Conservation (phyloP, 35 echinoderm and acorn worm genomes). For the Ptychodera flava region DNA sequence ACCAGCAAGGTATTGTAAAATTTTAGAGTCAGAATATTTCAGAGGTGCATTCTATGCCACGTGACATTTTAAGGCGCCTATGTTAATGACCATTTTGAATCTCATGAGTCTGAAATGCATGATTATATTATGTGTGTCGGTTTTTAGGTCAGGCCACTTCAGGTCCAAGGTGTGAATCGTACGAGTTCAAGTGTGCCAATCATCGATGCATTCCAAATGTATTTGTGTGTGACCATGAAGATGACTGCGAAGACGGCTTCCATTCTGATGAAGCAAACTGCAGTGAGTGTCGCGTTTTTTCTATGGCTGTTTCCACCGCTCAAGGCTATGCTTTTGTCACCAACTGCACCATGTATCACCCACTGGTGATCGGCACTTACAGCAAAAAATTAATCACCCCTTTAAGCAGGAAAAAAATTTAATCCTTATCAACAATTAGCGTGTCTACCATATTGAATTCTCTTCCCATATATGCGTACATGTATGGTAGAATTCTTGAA, state of each 20-base stretch:
- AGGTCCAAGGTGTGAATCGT: background rate
- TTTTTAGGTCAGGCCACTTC: too few species aligned
- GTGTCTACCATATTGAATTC: background rate
- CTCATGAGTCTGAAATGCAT: too few species aligned
- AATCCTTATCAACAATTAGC: background rate
- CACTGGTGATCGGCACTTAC: background rate
- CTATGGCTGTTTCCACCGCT: background rate
- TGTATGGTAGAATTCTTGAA: too few species aligned
- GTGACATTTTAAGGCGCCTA: too few species aligned
- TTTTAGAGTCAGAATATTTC: too few species aligned
- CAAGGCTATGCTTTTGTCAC: constrained; percentile 3
- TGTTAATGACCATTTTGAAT: too few species aligned
- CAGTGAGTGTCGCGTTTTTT: constrained; percentile 25
- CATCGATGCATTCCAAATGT: constrained; percentile 32
- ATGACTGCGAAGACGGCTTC: constrained; percentile 47
- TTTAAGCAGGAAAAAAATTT: background rate
- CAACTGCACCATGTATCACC: background rate
- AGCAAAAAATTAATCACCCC: background rate
- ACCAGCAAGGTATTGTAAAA: too few species aligned
- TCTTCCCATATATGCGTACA: too few species aligned
- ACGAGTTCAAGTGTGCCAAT: constrained; percentile 33
- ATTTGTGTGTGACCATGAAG: constrained; percentile 46
- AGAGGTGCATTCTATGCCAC: too few species aligned
- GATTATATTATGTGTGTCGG: too few species aligned
- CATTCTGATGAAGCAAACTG: constrained; percentile 61